Base-by-base conservation (phyloP, 2,888 invertebrate genomes). In the Cataglyphis cursor region DNA sequence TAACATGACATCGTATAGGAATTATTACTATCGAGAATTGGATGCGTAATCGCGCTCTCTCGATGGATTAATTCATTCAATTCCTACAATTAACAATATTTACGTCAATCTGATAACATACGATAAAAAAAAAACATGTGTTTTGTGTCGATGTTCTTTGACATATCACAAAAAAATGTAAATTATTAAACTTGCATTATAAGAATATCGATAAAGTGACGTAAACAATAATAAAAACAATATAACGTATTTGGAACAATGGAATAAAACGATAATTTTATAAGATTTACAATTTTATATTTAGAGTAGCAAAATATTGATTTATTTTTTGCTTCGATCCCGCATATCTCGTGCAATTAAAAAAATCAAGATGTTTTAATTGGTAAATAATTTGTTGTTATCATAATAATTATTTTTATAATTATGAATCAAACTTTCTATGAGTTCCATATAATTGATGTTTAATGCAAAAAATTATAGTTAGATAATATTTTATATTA, bases 1-100 rank as follows among this genome's bases (percentile, higher is more conserved):
- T 89, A 90, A 90, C 73, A 21, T 24, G 15, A 21, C 31, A 65
- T 35, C 10, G 31, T n/a, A 68, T 24, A 18, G n/a, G n/a, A 15
- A 66, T 66, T 76, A 66, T 76, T 18, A 65, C 38, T 21, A 73
- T 81, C 76, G 83, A 31, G 68, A 84, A 75, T 57, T 54, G 44
- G n/a, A 38, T 59, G 62, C 73, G 68, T 10, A 21, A 86, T 15
- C 64, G 24, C 38, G 70, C 35, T 72, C 64, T 44, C 57, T 18
- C 15, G 41, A 48, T n/a, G 18, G n/a, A 62, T 28, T 38, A 48
- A 38, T 28, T 76, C 54, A 38, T 24, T 38, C 54, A 24, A 9
- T 12, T 59, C 38, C 12, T 44, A 65, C 18, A 21, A 41, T 15
- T 57, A 44, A 66, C 10, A 15, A 18, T 28, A 64, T 61, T 64